Evolutionary conservation across 2,113 vertebrate species (phyloP).

Genomic region (Pagrus major): DNA sequence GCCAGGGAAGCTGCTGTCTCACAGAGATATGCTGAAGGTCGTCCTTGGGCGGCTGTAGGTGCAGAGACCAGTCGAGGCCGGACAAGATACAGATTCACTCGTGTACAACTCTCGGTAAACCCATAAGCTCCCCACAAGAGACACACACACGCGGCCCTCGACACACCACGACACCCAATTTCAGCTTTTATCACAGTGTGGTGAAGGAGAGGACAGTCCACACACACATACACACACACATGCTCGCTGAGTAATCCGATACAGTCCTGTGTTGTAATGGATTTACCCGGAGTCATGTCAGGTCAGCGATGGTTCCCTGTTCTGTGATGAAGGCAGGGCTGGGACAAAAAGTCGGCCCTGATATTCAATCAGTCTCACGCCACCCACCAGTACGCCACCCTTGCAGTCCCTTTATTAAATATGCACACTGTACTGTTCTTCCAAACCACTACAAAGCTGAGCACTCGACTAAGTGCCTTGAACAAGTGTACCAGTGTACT

Average conservation of each 20-base stretch:
- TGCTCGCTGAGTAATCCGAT: constrained; percentile 3
- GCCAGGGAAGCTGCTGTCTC: constrained; percentile 27
- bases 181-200: constrained; percentile 27
- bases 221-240: constrained; percentile 18
- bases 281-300: constrained; percentile 20
- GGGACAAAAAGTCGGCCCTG: too few species aligned
- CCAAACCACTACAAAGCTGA: too few species aligned
- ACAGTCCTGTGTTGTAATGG: constrained; percentile 8
- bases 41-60: constrained; percentile 31
- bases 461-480: too few species aligned
- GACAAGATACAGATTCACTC: constrained; percentile 27
- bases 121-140: constrained; percentile 31
- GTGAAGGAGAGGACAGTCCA: constrained; percentile 27
- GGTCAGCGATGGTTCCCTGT: constrained; percentile 30
- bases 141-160: constrained; percentile 3
- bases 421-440: too few species aligned
- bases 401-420: too few species aligned
- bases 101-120: constrained; percentile 12
- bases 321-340: constrained; percentile 29
- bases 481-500: too few species aligned
- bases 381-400: too few species aligned
- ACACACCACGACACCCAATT: not conserved
- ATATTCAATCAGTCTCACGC: too few species aligned
- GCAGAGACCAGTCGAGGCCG: constrained; percentile 2
- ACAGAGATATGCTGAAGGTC: constrained; percentile 49